Evolutionary conservation across 1,140 invertebrate genomes (phyloP), one percentile per base, ranked within the genome.

Genomic region (Patella vulgata): DNA sequence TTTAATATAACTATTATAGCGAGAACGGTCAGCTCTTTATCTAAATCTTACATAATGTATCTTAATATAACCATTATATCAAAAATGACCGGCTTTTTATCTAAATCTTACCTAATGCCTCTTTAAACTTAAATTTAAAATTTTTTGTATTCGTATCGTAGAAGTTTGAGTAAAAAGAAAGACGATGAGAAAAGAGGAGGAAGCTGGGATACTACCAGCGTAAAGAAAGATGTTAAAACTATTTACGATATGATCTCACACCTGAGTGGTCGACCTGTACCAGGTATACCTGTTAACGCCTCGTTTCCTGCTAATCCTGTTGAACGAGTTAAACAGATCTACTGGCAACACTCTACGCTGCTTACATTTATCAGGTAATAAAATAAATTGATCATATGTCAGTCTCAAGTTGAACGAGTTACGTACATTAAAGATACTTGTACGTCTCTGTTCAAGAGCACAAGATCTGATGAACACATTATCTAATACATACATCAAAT

Each of bases 241-340:
- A 78, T 85, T 17, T 85, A 84, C 60, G 82, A 84, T 62, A 83
- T 84, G 82, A 78, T 85, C 8, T 66, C 54, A 31, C 72, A 82
- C 53, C 73, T 85, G 44, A 68, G 70, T 70, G 83, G 83, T 11
- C 56, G 73, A 14, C 54, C 72, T 3, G 66, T 84, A 5, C 83
- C 83, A 3, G 82, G 82, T 3, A 82, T 85, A 39, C 80, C 80
- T 8, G 47, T 78, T 40, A 80, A 79, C 64, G 66, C 72, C 14
- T 69, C 81, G 19, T 59, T 84, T 19, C 80, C 83, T 9, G 51
- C 73, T 8, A 73, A 84, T 60, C 73, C 74, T 6, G 61, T 74
- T 43, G 83, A 84, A 55, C 73, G 81, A 42, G 80, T 79, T 19
- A 81, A 81, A 57, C 81, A 83, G 61, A 73, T 84, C 19, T 79